Percentiles rank a stretch among this genome's conserved stretches.
phyloP scores from a whole-genome alignment of 2,888 invertebrate genomes.

The Kuschelorhynchus macadamiae region DNA sequence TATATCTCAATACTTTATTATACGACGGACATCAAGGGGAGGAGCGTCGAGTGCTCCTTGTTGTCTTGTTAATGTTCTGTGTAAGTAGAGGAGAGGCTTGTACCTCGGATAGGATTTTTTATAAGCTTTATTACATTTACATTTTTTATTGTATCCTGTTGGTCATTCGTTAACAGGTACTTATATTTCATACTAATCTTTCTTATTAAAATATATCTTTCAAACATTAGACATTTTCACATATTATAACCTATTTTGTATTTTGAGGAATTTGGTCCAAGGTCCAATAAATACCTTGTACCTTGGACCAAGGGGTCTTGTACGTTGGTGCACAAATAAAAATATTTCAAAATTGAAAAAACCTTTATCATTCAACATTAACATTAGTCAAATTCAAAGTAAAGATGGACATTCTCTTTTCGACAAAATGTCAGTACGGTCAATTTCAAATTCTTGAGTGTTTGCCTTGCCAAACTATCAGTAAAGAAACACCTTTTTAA shows the following conservation, averaged over 20 bases:
- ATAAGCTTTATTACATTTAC: neutral
- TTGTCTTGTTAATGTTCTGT: too few relatives aligned
- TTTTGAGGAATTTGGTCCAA: neutral
- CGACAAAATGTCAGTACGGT: neutral
- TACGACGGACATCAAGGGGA: too few relatives aligned
- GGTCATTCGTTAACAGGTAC: neutral
- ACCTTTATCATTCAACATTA: constrained; percentile 8
- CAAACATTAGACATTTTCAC: neutral
- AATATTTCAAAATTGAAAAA: neutral
- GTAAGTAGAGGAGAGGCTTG: neutral
- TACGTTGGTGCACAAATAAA: neutral
- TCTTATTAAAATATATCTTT: neutral
- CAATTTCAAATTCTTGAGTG: constrained; percentile 7
- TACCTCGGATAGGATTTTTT: neutral
- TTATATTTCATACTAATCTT: neutral
- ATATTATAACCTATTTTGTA: neutral
- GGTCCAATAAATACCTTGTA: neutral
- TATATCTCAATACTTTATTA: too few relatives aligned
- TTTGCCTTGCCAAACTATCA: neutral
- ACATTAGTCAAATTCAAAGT: neutral
- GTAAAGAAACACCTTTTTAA: neutral
- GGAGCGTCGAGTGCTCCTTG: too few relatives aligned
- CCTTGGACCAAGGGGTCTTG: neutral
- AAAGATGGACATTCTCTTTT: neutral
- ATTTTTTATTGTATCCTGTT: neutral